phyloP scores from a whole-genome alignment of 1,140 invertebrate genomes.

The Frieseomelitta varia region DNA sequence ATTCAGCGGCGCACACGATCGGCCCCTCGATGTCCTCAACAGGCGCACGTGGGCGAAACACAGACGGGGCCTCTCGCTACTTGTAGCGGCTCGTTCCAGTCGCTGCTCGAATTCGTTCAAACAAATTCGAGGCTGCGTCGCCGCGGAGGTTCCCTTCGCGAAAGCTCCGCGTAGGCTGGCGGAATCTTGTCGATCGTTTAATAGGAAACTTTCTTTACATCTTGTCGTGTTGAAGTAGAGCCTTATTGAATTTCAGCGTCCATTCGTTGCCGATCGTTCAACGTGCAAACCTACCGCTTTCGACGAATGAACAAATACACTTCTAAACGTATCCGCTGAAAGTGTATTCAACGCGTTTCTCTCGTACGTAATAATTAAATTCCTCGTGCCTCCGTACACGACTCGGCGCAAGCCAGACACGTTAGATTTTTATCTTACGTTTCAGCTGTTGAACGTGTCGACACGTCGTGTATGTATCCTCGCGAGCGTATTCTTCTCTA shows the following conservation, averaged over 20 bases:
- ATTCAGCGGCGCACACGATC: conserved; percentile 43
- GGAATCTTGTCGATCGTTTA: not conserved
- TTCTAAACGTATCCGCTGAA: too few relatives aligned
- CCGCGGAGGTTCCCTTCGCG: conserved; percentile 27
- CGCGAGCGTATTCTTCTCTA: not conserved
- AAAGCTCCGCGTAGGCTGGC: conserved; percentile 51
- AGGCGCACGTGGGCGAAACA: conserved; percentile 53
- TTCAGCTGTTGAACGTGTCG: conserved; percentile 31
- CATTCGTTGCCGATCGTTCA: not conserved
- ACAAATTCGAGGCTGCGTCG: conserved; percentile 48
- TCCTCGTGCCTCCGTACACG: not conserved
- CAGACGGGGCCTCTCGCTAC: conserved; percentile 33
- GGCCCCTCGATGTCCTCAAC: conserved; percentile 38
- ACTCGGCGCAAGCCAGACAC: not conserved
- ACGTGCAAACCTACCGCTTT: too few relatives aligned
- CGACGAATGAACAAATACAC: too few relatives aligned
- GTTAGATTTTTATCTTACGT: not conserved
- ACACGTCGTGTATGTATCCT: conserved; percentile 8
- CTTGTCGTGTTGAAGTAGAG: too few relatives aligned
- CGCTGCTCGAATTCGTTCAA: conserved; percentile 48
- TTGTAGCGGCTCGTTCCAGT: conserved; percentile 47
- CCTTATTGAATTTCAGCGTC: not conserved
- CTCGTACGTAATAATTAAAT: conserved; percentile 3
- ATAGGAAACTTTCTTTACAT: not conserved
- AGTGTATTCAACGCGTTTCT: too few relatives aligned